Base-by-base conservation (phyloP, 2,113 vertebrate species). In the Clarias macrocephalus region DNA sequence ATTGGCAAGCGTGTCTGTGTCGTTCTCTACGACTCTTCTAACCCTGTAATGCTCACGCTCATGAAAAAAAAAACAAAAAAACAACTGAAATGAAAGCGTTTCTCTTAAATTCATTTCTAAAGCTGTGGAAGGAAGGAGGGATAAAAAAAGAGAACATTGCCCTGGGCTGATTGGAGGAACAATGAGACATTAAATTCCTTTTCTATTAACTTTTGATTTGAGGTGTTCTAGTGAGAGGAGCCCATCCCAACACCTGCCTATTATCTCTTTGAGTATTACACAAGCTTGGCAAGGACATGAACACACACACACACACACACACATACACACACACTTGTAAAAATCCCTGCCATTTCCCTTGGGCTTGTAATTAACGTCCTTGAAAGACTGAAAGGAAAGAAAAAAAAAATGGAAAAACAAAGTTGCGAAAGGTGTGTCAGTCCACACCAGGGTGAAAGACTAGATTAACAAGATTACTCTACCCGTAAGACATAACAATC, bases 161-260 rank as follows among this genome's bases (percentile, higher is more conserved):
- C 91, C 86, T 68, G 93, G 94, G 94, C 92, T 92, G 91, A 88
- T 93, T 92, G 90, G 73, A 87, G 94, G 93, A 95, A 96, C 93
- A 96, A 94, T 93, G 92, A 88, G 72, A 95, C 94, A 93, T 94
- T 91, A 93, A 93, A 93, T 91, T 95, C 95, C 95, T 93, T 93
- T 91, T 94, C 94, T 94, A 96, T 96, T 95, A 96, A 94, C 91
- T 94, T 82, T 88, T 93, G 94, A 94, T 92, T 93, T 90, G 89
- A 93, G 92, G 91, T 93, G 93, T 95, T 96, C 92, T 94, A 94
- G 86, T 54, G 92, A 94, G 93, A 91, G 89, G 85, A 92, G 92
- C 94, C 94, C 94, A 90, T 93, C 93, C 90, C 93, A 92, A 92
- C 96, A 96, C 95, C 95, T 96, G 95, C 93, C 94, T 92, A 84